These are phyloP conservation scores for Sinocyclocheilus maitianheensis DNA, from an alignment of 2,113 vertebrate species.

Conservation along the genomic window DNA sequence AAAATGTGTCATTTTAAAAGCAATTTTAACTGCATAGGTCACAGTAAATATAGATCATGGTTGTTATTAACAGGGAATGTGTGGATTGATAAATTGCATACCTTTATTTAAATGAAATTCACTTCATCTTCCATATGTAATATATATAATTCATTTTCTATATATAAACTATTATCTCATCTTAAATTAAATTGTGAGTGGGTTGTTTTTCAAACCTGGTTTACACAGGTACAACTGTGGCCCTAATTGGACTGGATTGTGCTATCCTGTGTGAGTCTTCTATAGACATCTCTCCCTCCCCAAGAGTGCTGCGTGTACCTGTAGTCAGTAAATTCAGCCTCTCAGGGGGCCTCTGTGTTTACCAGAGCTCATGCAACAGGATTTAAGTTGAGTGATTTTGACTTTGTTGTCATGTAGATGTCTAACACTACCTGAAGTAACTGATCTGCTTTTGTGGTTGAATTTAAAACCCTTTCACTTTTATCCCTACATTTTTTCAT, in stretches of 20 bases:
- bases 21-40: too few relatives aligned
- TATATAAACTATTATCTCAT: background rate
- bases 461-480: background rate
- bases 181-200: background rate
- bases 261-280: slow-evolving; percentile 35
- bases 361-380: slow-evolving; percentile 8
- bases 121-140: too few relatives aligned
- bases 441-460: background rate
- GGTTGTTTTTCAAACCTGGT: too few relatives aligned
- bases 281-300: slow-evolving; percentile 44
- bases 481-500: background rate
- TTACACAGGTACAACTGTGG: background rate
- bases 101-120: too few relatives aligned
- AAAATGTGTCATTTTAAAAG: too few relatives aligned
- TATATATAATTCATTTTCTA: too few relatives aligned
- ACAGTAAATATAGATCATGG: too few relatives aligned
- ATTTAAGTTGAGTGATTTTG: slow-evolving; percentile 8
- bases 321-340: slow-evolving; percentile 36
- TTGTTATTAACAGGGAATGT: too few relatives aligned
- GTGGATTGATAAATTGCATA: too few relatives aligned
- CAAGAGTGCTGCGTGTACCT: slow-evolving; percentile 39
- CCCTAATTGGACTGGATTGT: slow-evolving; percentile 46
- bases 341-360: slow-evolving; percentile 40
- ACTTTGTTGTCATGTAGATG: background rate
- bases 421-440: background rate